These are phyloP conservation scores for Drosophila quadrilineata DNA, from an alignment of 1,140 invertebrate genomes.

Conservation along the genomic window DNA sequence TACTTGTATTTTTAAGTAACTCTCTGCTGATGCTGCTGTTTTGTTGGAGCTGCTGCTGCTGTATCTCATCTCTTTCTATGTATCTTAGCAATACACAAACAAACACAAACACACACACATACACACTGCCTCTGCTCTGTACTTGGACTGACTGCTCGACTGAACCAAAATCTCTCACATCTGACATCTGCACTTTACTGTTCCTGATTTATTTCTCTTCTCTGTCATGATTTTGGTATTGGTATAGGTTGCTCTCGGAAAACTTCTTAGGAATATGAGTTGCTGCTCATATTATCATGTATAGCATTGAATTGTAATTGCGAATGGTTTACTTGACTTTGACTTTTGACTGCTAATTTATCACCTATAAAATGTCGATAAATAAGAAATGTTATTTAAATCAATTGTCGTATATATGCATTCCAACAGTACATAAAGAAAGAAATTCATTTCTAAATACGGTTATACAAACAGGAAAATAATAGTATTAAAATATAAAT, in stretches of 20 bases:
- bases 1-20: no score
- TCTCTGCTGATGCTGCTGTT: constrained; percentile 28
- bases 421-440: constrained; percentile 41
- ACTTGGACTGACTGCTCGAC: constrained; percentile 47
- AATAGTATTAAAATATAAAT: constrained; percentile 6
- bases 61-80: background rate
- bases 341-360: constrained; percentile 76
- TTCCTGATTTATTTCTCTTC: constrained; percentile 62
- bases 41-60: constrained; percentile 20
- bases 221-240: constrained; percentile 65
- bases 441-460: constrained; percentile 33
- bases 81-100: background rate
- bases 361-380: constrained; percentile 80
- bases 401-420: constrained; percentile 33
- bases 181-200: constrained; percentile 62
- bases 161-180: constrained; percentile 49
- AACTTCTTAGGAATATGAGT: constrained; percentile 75
- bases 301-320: constrained; percentile 74
- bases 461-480: constrained; percentile 9
- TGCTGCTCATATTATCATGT: constrained; percentile 64
- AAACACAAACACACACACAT: constrained; percentile 19
- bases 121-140: constrained; percentile 33
- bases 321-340: constrained; percentile 79
- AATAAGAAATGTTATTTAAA: constrained; percentile 75
- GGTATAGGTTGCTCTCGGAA: constrained; percentile 66